A percentile compares a stretch with the other conserved stretches of the same genome.
These are phyloP conservation scores for Egretta garzetta DNA, from an alignment of 2,113 vertebrate genomes.

Conservation along the genomic window DNA sequence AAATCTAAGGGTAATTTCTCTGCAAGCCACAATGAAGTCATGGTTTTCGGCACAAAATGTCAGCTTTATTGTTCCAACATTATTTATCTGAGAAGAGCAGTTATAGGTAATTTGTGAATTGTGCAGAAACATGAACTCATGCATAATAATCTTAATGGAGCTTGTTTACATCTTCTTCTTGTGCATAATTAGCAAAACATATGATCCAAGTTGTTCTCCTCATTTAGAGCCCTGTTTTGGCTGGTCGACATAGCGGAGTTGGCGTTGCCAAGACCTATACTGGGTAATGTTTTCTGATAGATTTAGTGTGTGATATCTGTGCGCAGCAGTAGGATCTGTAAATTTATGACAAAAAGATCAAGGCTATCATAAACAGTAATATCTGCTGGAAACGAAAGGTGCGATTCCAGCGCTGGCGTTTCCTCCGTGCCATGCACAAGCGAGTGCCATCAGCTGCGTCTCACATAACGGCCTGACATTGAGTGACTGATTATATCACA, in stretches of 20 bases:
- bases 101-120: constrained; percentile 28
- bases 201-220: constrained; percentile 15
- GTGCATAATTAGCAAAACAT: constrained; percentile 34
- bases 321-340: neutral
- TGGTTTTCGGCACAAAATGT: constrained; percentile 13
- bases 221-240: constrained; percentile 30
- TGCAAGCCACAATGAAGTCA: constrained; percentile 8
- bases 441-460: neutral
- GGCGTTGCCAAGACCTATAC: constrained; percentile 10
- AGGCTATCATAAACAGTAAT: neutral
- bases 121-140: constrained; percentile 22
- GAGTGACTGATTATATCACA: neutral
- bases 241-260: neutral
- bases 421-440: neutral
- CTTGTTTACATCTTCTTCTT: constrained; percentile 20
- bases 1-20: constrained; percentile 12
- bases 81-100: constrained; percentile 8
- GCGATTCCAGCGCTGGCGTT: neutral
- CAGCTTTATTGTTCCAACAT: neutral
- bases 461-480: neutral
- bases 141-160: constrained; percentile 27
- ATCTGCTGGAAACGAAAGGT: neutral
- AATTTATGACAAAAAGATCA: constrained; percentile 28
- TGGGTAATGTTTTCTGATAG: constrained; percentile 1
- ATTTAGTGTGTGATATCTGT: neutral